Percentiles rank a stretch among this genome's conserved stretches.
These are phyloP conservation scores for Nemopilema nomurai DNA, from an alignment of 30 jellyfish, hydroid and myxozoan genomes.

Conservation along the genomic window DNA sequence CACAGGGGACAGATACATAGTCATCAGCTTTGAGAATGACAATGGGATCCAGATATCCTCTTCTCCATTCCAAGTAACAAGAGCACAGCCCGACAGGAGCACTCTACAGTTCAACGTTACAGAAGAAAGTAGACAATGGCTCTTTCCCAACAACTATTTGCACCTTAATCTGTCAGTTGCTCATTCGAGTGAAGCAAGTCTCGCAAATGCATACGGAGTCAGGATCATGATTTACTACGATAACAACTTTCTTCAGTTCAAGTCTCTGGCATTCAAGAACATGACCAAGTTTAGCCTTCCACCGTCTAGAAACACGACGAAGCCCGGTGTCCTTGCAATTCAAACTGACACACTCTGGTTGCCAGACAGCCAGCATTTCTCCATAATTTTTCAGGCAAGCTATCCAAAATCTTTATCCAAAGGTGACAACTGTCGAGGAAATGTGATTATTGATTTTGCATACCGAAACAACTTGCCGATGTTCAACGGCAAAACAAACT, in stretches of 20 bases:
- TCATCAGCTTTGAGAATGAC: background rate
- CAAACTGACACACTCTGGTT: slow-evolving; percentile 28
- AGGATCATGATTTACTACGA: slow-evolving; percentile 22
- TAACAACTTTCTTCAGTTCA: slow-evolving; percentile 1
- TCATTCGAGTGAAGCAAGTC: slow-evolving; percentile 1
- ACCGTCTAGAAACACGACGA: slow-evolving; percentile 30
- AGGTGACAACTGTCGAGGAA: slow-evolving; percentile 18
- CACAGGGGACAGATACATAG: background rate
- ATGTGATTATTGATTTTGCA: slow-evolving; percentile 15
- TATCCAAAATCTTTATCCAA: slow-evolving; percentile 15
- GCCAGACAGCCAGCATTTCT: background rate
- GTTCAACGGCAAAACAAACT: slow-evolving; percentile 9
- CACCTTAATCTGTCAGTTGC: slow-evolving; percentile 12
- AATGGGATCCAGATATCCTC: background rate
- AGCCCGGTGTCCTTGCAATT: slow-evolving; percentile 23
- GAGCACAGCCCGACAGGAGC: background rate
- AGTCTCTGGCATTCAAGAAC: background rate
- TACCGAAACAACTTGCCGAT: slow-evolving; percentile 22
- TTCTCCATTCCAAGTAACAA: background rate
- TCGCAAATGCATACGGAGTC: slow-evolving; percentile 34
- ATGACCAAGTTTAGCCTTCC: background rate
- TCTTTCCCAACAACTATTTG: background rate
- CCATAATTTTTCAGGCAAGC: slow-evolving; percentile 3
- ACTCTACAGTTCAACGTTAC: background rate
- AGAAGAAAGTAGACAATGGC: background rate